Conservation (phyloP, 1,140 invertebrate genomes). For the Triops longicaudatus region DNA sequence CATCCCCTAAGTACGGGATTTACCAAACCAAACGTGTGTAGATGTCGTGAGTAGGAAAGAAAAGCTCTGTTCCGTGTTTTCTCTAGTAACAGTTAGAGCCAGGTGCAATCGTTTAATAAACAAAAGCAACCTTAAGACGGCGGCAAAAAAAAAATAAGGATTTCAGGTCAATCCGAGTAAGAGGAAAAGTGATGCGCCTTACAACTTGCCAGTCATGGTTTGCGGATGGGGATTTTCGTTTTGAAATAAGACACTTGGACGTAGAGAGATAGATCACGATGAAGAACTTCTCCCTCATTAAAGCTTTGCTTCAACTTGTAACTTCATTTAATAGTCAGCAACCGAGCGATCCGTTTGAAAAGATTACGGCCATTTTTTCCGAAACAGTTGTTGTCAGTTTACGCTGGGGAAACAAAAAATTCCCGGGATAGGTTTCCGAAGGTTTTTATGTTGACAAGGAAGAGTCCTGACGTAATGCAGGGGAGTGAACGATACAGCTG, state of each 20-base stretch:
- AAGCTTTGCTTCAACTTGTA: neutral
- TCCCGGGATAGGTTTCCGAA: neutral
- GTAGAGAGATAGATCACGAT: neutral
- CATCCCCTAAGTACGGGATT: neutral
- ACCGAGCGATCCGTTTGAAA: neutral
- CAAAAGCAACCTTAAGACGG: no score
- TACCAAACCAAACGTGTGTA: neutral
- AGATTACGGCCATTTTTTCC: neutral
- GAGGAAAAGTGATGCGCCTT: neutral
- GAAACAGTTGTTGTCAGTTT: neutral
- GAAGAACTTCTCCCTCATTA: neutral
- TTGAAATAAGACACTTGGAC: neutral
- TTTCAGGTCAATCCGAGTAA: neutral
- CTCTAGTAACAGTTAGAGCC: neutral
- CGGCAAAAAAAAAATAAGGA: neutral
- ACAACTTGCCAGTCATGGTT: slow-evolving; percentile 3
- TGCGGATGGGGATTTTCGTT: neutral
- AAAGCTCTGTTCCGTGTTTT: neutral
- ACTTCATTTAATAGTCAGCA: neutral
- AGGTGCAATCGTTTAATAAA: neutral
- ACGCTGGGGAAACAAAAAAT: neutral
- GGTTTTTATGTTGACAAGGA: neutral
- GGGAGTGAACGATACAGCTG: neutral
- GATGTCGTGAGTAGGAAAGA: neutral
- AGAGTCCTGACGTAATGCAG: neutral